Evolutionary conservation across 2,888 invertebrate genomes (phyloP).

Genomic region (Nomada fucata): DNA sequence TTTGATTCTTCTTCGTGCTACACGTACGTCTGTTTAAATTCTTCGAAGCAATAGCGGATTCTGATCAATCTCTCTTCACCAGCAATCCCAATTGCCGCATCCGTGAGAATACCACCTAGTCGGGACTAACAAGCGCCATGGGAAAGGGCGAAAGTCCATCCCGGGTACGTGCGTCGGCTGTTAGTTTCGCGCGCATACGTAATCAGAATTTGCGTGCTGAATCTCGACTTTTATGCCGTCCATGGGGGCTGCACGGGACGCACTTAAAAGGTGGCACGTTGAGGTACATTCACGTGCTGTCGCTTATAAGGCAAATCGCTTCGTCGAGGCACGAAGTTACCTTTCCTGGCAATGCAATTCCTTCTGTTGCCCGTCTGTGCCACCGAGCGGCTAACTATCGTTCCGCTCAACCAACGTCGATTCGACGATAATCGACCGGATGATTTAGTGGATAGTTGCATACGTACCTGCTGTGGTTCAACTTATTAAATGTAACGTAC

Average conservation of each 20-base stretch:
- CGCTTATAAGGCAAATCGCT: slow-evolving; percentile 72
- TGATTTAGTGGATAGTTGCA: slow-evolving; percentile 22
- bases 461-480: neutral
- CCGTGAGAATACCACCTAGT: slow-evolving; percentile 53
- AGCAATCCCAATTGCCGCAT: neutral
- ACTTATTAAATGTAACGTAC: neutral
- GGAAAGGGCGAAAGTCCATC: slow-evolving; percentile 61
- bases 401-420: slow-evolving; percentile 9
- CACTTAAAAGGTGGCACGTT: slow-evolving; percentile 59
- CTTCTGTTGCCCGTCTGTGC: slow-evolving; percentile 30
- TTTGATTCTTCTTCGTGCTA: too few relatives aligned
- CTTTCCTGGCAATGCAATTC: slow-evolving; percentile 60
- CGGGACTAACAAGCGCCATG: slow-evolving; percentile 55
- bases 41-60: too few relatives aligned
- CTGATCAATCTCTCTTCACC: too few relatives aligned
- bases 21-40: too few relatives aligned
- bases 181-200: slow-evolving; percentile 61
- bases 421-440: slow-evolving; percentile 49
- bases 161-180: slow-evolving; percentile 41
- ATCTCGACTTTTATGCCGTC: slow-evolving; percentile 48
- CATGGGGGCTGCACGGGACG: slow-evolving; percentile 48
- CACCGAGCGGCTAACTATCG: slow-evolving; percentile 37
- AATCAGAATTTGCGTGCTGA: slow-evolving; percentile 62
- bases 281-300: slow-evolving; percentile 63
- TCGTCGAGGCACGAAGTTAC: slow-evolving; percentile 60